phyloP scores from a whole-genome alignment of 2,113 vertebrate species.

The Tupaia chinensis region DNA sequence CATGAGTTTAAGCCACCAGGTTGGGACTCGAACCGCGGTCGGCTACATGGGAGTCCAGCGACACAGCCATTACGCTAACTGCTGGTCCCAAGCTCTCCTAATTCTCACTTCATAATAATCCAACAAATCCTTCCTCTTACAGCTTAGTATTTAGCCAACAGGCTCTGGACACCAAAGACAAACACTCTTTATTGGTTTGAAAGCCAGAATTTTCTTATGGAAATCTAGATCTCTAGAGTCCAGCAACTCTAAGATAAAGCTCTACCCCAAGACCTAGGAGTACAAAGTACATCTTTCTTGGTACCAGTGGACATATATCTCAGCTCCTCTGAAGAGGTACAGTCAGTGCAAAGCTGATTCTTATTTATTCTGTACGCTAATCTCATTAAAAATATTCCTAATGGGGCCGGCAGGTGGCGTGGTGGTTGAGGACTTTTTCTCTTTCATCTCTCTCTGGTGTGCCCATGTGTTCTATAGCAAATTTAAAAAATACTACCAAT shows the following conservation, averaged over 20 bases:
- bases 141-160: neutral
- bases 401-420: neutral
- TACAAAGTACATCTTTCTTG: neutral
- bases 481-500: too few species aligned
- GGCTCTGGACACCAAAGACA: neutral
- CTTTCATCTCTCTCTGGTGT: too few species aligned
- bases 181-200: neutral
- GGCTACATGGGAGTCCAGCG: too few species aligned
- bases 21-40: too few species aligned
- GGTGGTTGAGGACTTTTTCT: too few species aligned
- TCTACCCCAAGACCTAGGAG: neutral
- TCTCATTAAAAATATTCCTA: slow-evolving; percentile 26
- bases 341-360: neutral
- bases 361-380: neutral
- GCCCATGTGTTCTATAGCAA: too few species aligned
- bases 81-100: too few species aligned
- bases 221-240: slow-evolving; percentile 20
- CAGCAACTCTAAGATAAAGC: neutral
- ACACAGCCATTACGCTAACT: too few species aligned
- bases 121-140: neutral
- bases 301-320: neutral
- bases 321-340: neutral
- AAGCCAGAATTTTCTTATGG: slow-evolving; percentile 1
- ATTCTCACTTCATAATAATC: neutral
- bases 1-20: too few species aligned